A percentile compares a stretch with the other conserved stretches of the same genome.
Conservation (phyloP, 1,140 invertebrate species). For the Sweltsa coloradensis region DNA sequence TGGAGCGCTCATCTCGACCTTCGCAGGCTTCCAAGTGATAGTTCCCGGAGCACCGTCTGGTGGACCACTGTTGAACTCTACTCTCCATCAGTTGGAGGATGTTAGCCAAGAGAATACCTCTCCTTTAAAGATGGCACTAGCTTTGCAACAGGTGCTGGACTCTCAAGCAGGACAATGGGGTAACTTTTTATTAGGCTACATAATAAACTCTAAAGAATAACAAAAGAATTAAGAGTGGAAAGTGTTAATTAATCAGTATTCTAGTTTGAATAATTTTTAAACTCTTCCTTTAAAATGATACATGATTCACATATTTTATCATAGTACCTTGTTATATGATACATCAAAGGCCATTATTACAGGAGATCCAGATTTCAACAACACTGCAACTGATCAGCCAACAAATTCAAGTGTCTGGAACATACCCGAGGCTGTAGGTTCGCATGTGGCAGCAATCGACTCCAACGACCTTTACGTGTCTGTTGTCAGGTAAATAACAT, state of each 20-base stretch:
- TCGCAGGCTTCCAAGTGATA: constrained; percentile 26
- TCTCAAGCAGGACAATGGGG: too few species aligned
- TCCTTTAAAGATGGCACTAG: too few species aligned
- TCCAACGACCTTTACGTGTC: constrained; percentile 54
- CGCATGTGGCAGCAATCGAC: constrained; percentile 50
- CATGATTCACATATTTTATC: too few species aligned
- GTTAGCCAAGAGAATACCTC: neutral
- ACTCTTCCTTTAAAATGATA: too few species aligned
- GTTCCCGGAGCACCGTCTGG: constrained; percentile 23
- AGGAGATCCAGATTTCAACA: constrained; percentile 20
- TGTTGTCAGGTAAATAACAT: constrained; percentile 55
- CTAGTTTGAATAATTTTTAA: too few species aligned
- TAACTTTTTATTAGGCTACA: too few species aligned
- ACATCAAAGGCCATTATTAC: too few species aligned
- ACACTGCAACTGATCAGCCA: constrained; percentile 18
- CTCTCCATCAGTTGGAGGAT: constrained; percentile 1
- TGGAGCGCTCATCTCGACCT: constrained; percentile 22
- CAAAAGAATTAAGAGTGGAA: too few species aligned
- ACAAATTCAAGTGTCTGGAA: constrained; percentile 26
- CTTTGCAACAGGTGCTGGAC: too few species aligned
- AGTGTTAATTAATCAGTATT: too few species aligned
- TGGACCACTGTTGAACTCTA: constrained; percentile 18
- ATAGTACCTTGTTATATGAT: too few species aligned
- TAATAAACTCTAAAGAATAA: too few species aligned
- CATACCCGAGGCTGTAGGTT: constrained; percentile 34